Conservation (phyloP, 2,113 vertebrate species). For the Cygnus buccinator region DNA sequence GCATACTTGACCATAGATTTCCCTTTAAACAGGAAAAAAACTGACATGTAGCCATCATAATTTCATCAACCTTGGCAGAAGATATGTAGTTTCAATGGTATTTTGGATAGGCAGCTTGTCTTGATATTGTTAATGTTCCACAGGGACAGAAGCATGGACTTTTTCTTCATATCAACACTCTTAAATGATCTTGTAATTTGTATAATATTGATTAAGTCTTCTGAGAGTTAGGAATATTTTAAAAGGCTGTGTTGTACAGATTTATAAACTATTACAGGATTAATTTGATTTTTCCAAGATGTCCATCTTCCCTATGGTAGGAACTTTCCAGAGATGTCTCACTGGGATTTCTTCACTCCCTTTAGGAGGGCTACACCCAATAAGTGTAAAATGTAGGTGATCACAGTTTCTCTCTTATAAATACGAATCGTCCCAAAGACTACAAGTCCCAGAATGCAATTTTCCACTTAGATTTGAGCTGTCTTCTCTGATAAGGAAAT, state of each 20-base stretch:
- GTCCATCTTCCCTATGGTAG: slow-evolving; percentile 54
- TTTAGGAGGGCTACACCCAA: neutral
- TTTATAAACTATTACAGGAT: slow-evolving; percentile 50
- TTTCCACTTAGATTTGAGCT: neutral
- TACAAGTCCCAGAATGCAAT: neutral
- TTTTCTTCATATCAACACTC: slow-evolving; percentile 69
- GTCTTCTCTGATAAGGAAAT: neutral
- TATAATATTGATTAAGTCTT: slow-evolving; percentile 64
- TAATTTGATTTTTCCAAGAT: slow-evolving; percentile 73
- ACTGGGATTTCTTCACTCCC: neutral
- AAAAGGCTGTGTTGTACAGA: slow-evolving; percentile 64
- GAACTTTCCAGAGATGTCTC: slow-evolving; percentile 28
- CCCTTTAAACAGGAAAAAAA: slow-evolving; percentile 58
- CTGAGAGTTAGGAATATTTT: slow-evolving; percentile 61
- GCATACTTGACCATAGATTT: slow-evolving; percentile 73
- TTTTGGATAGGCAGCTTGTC: slow-evolving; percentile 65
- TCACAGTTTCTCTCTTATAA: neutral
- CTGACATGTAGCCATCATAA: slow-evolving; percentile 9
- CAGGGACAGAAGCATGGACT: slow-evolving; percentile 51
- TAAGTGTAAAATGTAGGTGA: neutral
- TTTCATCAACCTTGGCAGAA: slow-evolving; percentile 43
- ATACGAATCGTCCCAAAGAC: neutral
- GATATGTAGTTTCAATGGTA: slow-evolving; percentile 42
- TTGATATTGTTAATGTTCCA: slow-evolving; percentile 63
- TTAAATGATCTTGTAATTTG: slow-evolving; percentile 71